Conservation (phyloP, 2,113 vertebrate species). For the Calonectris borealis region DNA sequence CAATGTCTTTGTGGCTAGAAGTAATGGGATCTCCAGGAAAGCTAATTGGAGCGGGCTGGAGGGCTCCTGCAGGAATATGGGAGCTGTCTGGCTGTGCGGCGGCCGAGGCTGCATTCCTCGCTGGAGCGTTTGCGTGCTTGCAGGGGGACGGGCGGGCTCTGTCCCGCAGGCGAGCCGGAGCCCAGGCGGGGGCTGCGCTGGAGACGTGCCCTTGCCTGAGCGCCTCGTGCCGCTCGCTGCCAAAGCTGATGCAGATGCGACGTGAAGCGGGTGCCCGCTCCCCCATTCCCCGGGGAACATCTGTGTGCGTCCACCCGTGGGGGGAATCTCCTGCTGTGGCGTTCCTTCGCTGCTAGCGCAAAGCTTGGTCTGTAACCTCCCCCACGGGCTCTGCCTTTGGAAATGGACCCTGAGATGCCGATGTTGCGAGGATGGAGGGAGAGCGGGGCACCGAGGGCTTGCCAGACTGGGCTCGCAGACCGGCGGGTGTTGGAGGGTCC, state of each 20-base stretch:
- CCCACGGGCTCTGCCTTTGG: background rate
- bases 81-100: background rate
- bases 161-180: background rate
- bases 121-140: background rate
- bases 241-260: background rate
- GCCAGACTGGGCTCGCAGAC: fast-evolving
- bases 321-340: fast-evolving
- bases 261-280: fast-evolving
- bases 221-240: background rate
- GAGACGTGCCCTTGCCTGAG: background rate
- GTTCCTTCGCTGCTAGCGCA: fast-evolving
- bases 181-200: background rate
- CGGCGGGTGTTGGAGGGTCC: background rate
- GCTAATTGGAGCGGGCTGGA: conserved; percentile 7
- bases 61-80: background rate
- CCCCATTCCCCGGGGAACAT: background rate
- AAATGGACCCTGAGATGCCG: fast-evolving
- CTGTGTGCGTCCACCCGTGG: fast-evolving
- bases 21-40: conserved; percentile 60
- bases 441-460: fast-evolving
- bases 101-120: background rate
- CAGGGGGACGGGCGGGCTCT: background rate
- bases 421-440: background rate
- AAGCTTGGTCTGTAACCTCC: background rate
- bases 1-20: conserved; percentile 38